Conservation (phyloP, 2,113 vertebrate species). For the Xiphophorus maculatus region DNA sequence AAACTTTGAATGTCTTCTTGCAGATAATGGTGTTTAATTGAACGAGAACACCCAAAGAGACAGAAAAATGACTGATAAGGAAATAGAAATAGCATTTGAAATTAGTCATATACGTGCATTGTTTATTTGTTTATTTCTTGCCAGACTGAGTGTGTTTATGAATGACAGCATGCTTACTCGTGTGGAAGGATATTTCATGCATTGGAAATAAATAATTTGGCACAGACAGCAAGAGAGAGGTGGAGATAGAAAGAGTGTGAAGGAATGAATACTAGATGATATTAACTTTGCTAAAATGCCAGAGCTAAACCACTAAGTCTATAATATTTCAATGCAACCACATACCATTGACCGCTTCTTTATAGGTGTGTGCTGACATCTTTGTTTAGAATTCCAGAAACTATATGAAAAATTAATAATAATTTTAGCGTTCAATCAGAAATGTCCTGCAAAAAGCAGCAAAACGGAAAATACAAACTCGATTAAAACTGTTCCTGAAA, state of each 20-base stretch:
- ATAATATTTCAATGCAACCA: conserved; percentile 6
- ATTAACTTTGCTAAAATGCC: conserved; percentile 55
- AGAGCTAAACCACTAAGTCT: conserved; percentile 22
- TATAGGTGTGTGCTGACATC: neutral
- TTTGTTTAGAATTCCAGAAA: neutral
- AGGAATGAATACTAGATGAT: conserved; percentile 68
- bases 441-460: neutral
- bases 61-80: conserved; percentile 52
- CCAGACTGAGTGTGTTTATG: conserved; percentile 54
- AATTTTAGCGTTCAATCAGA: neutral
- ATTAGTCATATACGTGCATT: conserved; percentile 58
- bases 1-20: conserved; percentile 32
- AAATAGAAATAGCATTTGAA: conserved; percentile 63
- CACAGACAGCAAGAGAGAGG: conserved; percentile 27
- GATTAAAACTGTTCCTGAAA: neutral
- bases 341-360: conserved; percentile 4
- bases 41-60: conserved; percentile 61
- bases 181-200: conserved; percentile 64
- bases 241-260: conserved; percentile 27
- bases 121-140: conserved; percentile 64
- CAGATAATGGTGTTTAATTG: conserved; percentile 72
- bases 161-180: conserved; percentile 71
- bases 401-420: neutral
- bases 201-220: conserved; percentile 50
- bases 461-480: neutral